Conservation (phyloP, 2,113 vertebrate genomes). For the Rhegmatorhina hoffmannsi region DNA sequence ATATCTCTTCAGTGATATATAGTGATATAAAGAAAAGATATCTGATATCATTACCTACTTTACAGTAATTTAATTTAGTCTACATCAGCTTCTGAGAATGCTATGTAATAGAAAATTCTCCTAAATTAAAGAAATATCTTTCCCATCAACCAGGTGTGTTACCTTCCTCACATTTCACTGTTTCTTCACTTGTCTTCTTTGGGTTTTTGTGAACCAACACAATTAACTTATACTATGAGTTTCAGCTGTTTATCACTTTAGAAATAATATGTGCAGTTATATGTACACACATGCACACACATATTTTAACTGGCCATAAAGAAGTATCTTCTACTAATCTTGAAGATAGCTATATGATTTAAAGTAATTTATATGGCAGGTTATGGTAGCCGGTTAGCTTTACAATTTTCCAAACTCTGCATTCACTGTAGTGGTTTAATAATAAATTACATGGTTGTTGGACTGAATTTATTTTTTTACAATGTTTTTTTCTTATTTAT, state of each 20-base stretch:
- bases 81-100: neutral
- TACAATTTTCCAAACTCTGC: neutral
- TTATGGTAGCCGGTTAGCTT: neutral
- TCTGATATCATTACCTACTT: neutral
- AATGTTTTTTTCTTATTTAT: constrained; percentile 32
- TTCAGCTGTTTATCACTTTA: constrained; percentile 3
- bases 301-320: neutral
- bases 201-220: neutral
- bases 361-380: neutral
- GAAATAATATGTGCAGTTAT: neutral
- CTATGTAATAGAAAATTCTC: neutral
- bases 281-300: neutral
- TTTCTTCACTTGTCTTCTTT: neutral
- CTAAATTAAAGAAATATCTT: neutral
- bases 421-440: neutral
- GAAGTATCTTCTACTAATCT: neutral
- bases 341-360: neutral
- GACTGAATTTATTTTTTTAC: constrained; percentile 7
- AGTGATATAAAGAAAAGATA: neutral
- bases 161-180: neutral
- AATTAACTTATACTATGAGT: neutral
- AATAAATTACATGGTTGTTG: constrained; percentile 8
- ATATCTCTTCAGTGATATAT: neutral
- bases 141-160: neutral
- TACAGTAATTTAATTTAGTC: neutral